These are phyloP conservation scores for Drosophila yooni DNA, from an alignment of 2,888 invertebrate genomes.

Conservation along the genomic window DNA sequence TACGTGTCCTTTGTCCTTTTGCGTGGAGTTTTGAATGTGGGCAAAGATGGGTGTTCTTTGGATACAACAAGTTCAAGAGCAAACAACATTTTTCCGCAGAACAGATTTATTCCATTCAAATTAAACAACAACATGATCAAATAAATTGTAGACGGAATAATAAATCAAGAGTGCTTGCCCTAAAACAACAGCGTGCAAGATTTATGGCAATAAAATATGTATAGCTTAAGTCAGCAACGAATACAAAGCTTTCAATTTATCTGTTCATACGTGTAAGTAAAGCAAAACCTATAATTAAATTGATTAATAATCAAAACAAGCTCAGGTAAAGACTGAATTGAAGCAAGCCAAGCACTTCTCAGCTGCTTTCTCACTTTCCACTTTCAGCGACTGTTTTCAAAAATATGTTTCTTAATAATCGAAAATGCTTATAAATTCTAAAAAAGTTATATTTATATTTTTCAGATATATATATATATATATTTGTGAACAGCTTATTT, in stretches of 20 bases:
- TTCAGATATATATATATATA: neutral
- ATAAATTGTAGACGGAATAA: slow-evolving; percentile 32
- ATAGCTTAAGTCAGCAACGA: neutral
- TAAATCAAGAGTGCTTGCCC: slow-evolving; percentile 27
- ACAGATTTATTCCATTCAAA: slow-evolving; percentile 44
- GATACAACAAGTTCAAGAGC: slow-evolving; percentile 39
- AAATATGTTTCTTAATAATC: neutral
- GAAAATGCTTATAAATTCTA: neutral
- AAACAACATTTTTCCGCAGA: slow-evolving; percentile 25
- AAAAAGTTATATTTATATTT: neutral
- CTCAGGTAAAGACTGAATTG: neutral
- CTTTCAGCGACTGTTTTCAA: neutral
- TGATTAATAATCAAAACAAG: too few species aligned
- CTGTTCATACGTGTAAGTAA: neutral
- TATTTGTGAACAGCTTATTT: neutral
- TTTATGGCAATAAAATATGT: neutral
- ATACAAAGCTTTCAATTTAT: neutral
- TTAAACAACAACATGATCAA: slow-evolving; percentile 39
- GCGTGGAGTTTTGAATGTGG: slow-evolving; percentile 25
- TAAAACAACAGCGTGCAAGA: neutral
- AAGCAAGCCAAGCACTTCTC: neutral
- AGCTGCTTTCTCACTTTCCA: neutral
- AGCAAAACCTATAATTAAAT: neutral
- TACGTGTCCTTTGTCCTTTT: slow-evolving; percentile 25
- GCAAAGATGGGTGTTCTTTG: slow-evolving; percentile 44